Base-by-base conservation (phyloP, 2,888 invertebrate species). In the Serripes groenlandicus region DNA sequence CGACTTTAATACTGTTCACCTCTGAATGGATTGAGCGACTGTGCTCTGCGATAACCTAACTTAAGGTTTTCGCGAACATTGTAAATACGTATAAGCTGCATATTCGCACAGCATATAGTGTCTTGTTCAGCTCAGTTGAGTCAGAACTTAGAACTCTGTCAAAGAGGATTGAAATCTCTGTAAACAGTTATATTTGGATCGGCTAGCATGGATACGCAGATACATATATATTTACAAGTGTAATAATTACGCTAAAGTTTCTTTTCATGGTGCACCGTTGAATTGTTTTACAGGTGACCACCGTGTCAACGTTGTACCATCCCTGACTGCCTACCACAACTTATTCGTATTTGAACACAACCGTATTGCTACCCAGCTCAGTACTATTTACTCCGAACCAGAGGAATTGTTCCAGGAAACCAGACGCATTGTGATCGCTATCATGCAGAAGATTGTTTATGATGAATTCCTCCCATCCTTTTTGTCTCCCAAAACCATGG, bases 261-360 rank as follows among this genome's bases (percentile, higher is more conserved):
- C 9, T 5, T 9, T 23, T 5, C n/a, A 9, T 54, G n/a, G 26
- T 3, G 18, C 5, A 9, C 11, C 5, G 26, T 60, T 3, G 4
- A 30, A 11, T 18, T 58, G 18, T 15, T 30, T 28, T 28, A 9
- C 77, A 90, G 90, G 90, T 54, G 90, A 90, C 64, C 52, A 69
- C n/a, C 85, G 90, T n/a, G 90, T 90, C 5, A 88, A 90, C 71
- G 88, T 83, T 32, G 83, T 89, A 1, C 88, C 89, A 37, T 83
- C 81, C 30, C 71, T 90, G 68, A 81, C 84, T 18, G 66, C 86
- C 7, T 62, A 86, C 58, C 90, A 90, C 81, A 83, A 81, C 2
- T 34, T 88, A 30, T 90, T 89, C 69, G 86, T 87, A 15, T 69
- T 80, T 0, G 82, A 89, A 69, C 90, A 90, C 81, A 90, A 90